A percentile compares a stretch with the other conserved stretches of the same genome.
Evolutionary conservation across 2,113 vertebrate species (phyloP).

Genomic region (Regulus satrapa): DNA sequence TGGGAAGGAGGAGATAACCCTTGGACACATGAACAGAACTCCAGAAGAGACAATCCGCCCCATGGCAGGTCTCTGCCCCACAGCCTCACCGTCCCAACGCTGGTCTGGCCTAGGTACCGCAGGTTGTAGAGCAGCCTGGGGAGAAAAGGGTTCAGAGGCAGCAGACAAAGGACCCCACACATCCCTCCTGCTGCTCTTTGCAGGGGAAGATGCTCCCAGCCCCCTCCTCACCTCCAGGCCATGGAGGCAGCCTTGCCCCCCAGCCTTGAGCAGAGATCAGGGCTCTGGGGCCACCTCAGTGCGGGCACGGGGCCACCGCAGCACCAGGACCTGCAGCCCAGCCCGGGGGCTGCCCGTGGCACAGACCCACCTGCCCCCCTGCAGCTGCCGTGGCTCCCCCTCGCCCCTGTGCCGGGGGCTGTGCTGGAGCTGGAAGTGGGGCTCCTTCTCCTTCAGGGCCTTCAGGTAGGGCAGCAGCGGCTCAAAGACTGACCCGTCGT

Average conservation of each 20-base stretch:
- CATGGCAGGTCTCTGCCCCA: not conserved
- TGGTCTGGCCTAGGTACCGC: slow-evolving; percentile 71
- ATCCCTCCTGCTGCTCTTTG: not conserved
- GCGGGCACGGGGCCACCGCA: rapidly evolving
- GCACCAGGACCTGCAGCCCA: not conserved
- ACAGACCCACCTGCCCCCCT: not conserved
- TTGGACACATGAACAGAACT: rapidly evolving
- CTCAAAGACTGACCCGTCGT: slow-evolving; percentile 58
- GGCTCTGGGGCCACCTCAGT: too few relatives aligned
- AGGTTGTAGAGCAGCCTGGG: slow-evolving; percentile 77
- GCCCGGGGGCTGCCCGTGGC: rapidly evolving
- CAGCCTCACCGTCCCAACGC: slow-evolving; percentile 73
- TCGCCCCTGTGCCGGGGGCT: not conserved
- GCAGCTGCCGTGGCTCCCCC: not conserved
- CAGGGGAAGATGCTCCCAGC: not conserved
- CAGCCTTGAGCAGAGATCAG: not conserved
- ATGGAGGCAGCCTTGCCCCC: not conserved
- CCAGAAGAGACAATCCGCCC: not conserved
- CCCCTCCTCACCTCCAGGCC: not conserved
- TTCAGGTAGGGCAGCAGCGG: slow-evolving; percentile 75
- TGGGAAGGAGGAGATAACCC: not conserved
- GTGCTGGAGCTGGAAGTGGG: slow-evolving; percentile 60
- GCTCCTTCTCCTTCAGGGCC: slow-evolving; percentile 72
- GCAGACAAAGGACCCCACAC: not conserved
- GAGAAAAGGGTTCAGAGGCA: not conserved